Conservation (phyloP, 2,797 vertebrate genomes). For the Rhyacichthys aspro region DNA sequence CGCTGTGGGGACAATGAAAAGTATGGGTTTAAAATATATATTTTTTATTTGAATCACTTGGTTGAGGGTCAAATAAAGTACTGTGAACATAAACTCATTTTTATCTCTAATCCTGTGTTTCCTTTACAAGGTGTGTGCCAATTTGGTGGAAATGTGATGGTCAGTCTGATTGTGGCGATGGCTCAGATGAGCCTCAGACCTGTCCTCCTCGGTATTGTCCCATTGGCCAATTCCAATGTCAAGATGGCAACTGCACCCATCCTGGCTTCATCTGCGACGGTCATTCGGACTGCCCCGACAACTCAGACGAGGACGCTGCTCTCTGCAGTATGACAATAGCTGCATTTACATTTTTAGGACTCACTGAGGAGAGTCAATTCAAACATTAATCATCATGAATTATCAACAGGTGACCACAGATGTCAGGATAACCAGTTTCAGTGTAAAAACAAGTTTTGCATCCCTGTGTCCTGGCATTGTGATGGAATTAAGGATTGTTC, state of each 20-base stretch:
- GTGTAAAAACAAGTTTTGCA: conserved; percentile 76
- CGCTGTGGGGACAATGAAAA: conserved; percentile 80
- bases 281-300: conserved; percentile 68
- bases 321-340: conserved; percentile 70
- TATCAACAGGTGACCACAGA: conserved; percentile 64
- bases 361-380: background rate
- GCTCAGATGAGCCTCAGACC: conserved; percentile 78
- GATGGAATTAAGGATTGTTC: conserved; percentile 68
- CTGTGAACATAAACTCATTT: background rate
- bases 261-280: conserved; percentile 69
- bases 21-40: background rate
- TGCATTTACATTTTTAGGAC: too few relatives aligned
- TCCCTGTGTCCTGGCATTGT: conserved; percentile 74
- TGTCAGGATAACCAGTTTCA: conserved; percentile 76
- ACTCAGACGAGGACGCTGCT: conserved; percentile 75
- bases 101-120: background rate
- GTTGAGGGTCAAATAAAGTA: background rate
- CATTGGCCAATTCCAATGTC: conserved; percentile 75
- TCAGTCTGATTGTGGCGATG: conserved; percentile 76
- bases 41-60: background rate
- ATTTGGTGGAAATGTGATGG: conserved; percentile 83
- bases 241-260: conserved; percentile 72
- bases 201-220: conserved; percentile 71
- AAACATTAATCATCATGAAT: background rate
- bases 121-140: conserved; percentile 66